Evolutionary conservation across 2,888 invertebrate species (phyloP), one percentile per base, ranked within the genome.

Genomic region (Melieria crassipennis): DNA sequence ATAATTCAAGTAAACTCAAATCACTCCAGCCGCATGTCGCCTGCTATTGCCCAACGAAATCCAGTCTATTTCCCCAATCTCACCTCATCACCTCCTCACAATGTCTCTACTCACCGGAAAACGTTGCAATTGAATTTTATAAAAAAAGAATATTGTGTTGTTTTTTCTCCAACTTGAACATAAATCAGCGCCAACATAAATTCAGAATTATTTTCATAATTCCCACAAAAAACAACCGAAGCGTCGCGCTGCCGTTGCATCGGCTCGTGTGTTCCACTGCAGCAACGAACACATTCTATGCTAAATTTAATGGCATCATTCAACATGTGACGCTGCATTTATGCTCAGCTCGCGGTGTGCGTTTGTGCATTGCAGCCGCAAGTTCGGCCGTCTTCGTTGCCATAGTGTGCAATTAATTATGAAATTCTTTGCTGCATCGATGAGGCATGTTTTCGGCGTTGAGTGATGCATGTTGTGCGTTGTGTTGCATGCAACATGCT

Each of bases 351-450:
- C 30, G 3, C 30, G n/a, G 42, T 47, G 46, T 55, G 30, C 30
- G 16, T 61, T 13, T 69, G 6, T 62, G 45, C 43, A 42, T 57
- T 57, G n/a, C 13, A 16, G 57, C 57, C 16, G 16, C 16, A 16
- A 16, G 16, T 16, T 16, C 16, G 30, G 3, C 30, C 30, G 30
- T 30, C 30, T 61, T 69, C 69, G 64, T 73, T 73, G 74, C 60
- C 57, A 58, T 70, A 75, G 43, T 69, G 66, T 75, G 73, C 71
- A 75, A 77, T 75, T 76, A 74, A 74, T 75, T 77, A 75, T 75
- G 68, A 71, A 70, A 70, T 58, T 61, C 58, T 65, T 52, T 65
- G 64, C 70, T 57, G 48, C 68, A 60, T 57, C 64, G 47, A 61
- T 71, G 71, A 65, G 60, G 62, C 66, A 60, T 66, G 58, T 70